Evolutionary conservation across 2,113 vertebrate species (phyloP), one percentile per base, ranked within the genome.

Genomic region (Silurus glanis): DNA sequence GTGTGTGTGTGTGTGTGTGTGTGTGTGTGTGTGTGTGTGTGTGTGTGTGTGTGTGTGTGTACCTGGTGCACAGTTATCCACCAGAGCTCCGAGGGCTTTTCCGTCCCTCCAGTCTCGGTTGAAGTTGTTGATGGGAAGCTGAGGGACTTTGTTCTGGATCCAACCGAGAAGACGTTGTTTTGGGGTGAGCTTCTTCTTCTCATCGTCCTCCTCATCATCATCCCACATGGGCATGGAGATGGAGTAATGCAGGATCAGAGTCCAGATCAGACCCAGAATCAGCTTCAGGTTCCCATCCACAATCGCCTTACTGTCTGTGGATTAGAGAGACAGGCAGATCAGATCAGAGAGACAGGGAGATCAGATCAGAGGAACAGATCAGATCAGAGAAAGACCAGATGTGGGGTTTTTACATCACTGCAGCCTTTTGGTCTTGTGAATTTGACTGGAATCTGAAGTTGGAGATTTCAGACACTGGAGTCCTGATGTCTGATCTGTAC

Each of bases 221-320:
- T 98, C 97, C 97, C 97, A 99, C 96, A 98, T 97, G 66, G 97
- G 97, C 97, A 98, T 99, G 53, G 97, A 99, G 92, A 99, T 99
- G 91, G 97, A 99, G 83, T 99, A 98, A 92, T 99, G 97, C 13
- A 99, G 95, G 92, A 99, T 99, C 85, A 98, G 95, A 0, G 97
- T 98, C 97, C 97, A 99, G 91, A 99, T 96, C 61, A 99, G 92
- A 49, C 97, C 97, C 91, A 98, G 95, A 87, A 99, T 98, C 91
- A 98, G 95, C 94, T 99, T 98, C 90, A 98, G 94, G 93, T 98
- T 98, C 67, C 97, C 97, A 9, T 99, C 97, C 89, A 98, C 97
- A 0, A 98, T 98, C 56, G 97, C 97, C 90, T 99, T 98, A 93
- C 96, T 97, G 90, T 99, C 97, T 99, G 95, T 19, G 28, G 72